A percentile compares a stretch with the other conserved stretches of the same genome.
These are phyloP conservation scores for Nebria brevicollis DNA, from an alignment of 2,888 invertebrate species.

Conservation along the genomic window DNA sequence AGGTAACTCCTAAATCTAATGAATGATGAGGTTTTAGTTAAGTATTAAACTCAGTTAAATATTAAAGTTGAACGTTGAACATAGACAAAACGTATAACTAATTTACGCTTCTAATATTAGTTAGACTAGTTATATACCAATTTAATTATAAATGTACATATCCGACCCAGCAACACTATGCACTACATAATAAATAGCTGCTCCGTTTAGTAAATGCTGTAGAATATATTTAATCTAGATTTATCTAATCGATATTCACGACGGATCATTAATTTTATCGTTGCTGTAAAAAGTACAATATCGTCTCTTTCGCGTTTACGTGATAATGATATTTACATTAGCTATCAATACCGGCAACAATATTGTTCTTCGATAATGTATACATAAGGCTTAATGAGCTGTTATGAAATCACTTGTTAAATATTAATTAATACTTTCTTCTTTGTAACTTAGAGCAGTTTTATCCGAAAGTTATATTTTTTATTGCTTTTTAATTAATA, in stretches of 20 bases:
- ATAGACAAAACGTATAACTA: background rate
- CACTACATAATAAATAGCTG: too few species aligned
- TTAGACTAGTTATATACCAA: background rate
- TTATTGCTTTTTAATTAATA: too few species aligned
- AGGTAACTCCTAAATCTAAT: background rate
- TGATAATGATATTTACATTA: background rate
- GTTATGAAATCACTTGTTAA: background rate
- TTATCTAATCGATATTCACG: conserved; percentile 1
- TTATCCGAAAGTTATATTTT: too few species aligned
- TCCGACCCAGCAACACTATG: background rate
- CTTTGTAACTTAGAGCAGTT: background rate
- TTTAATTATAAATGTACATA: background rate
- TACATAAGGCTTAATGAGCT: background rate
- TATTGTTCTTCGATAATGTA: background rate
- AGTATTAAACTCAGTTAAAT: background rate
- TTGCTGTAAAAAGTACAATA: background rate
- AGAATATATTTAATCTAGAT: background rate
- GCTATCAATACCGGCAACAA: background rate
- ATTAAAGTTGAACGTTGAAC: background rate
- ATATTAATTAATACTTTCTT: background rate
- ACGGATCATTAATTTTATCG: background rate
- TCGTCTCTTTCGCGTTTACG: background rate
- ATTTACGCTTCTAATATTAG: background rate
- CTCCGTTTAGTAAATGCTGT: background rate
- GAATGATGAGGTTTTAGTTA: background rate